These are phyloP conservation scores for Monoplex corrugatus DNA, from an alignment of 2,888 invertebrate species.

Conservation along the genomic window DNA sequence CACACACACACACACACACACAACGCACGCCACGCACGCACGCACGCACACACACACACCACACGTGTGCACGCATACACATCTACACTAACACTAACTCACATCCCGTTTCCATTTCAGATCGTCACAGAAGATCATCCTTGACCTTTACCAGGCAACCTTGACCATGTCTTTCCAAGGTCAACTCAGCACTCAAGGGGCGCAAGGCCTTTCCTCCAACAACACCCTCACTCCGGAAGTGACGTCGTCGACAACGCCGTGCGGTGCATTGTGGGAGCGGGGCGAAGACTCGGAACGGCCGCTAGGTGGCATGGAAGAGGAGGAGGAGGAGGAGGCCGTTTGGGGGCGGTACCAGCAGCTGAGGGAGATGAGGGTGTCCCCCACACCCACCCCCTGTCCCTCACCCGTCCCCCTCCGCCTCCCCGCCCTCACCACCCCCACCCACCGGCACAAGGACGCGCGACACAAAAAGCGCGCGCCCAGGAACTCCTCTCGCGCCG, in stretches of 20 bases:
- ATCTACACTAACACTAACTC: background rate
- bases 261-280: slow-evolving; percentile 4
- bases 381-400: slow-evolving; percentile 11
- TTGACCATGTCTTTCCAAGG: slow-evolving; percentile 1
- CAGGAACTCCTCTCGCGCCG: too few species aligned
- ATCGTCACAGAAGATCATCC: too few species aligned
- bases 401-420: background rate
- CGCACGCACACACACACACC: background rate
- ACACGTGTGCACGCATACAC: too few species aligned
- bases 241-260: slow-evolving; percentile 29
- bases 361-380: background rate
- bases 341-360: background rate
- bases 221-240: slow-evolving; percentile 34
- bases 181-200: background rate
- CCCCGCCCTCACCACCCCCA: background rate
- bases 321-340: background rate
- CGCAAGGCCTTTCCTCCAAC: background rate
- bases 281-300: background rate
- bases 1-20: background rate
- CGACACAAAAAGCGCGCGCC: too few species aligned
- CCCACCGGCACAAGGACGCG: background rate
- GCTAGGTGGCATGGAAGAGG: background rate
- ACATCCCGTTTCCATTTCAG: too few species aligned
- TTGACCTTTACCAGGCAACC: too few species aligned
- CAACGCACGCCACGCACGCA: background rate